phyloP scores from a whole-genome alignment of 2,888 invertebrate species.

The Hedychridium roseum region DNA sequence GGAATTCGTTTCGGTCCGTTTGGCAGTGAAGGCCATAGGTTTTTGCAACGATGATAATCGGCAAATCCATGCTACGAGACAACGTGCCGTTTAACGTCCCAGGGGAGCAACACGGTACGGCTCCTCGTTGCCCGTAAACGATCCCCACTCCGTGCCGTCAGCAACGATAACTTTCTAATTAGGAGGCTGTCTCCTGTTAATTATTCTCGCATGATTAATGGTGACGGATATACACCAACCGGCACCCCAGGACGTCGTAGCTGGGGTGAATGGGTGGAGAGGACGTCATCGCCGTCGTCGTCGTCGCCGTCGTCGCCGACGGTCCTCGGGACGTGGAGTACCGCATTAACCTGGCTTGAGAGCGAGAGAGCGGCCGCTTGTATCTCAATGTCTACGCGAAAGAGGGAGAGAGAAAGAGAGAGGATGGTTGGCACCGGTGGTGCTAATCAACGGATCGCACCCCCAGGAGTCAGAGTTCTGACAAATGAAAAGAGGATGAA shows the following conservation, averaged over 20 bases:
- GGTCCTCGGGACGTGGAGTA: slow-evolving; percentile 1
- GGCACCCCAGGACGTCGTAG: slow-evolving; percentile 20
- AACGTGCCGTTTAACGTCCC: background rate
- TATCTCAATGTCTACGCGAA: too few species aligned
- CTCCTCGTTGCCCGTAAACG: slow-evolving; percentile 12
- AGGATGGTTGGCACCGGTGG: slow-evolving; percentile 19
- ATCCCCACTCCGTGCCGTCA: slow-evolving; percentile 35
- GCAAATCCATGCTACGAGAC: too few species aligned
- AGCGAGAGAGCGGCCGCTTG: too few species aligned
- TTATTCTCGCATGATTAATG: slow-evolving; percentile 56
- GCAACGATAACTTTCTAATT: slow-evolving; percentile 57
- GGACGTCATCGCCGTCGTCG: slow-evolving; percentile 13
- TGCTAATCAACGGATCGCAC: slow-evolving; percentile 47
- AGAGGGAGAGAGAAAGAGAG: too few species aligned
- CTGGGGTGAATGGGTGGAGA: slow-evolving; percentile 4
- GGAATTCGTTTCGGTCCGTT: background rate
- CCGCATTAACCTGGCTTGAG: slow-evolving; percentile 18
- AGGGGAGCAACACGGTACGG: background rate
- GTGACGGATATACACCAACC: slow-evolving; percentile 39
- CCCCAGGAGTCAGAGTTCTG: slow-evolving; percentile 35
- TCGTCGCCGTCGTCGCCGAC: slow-evolving; percentile 12
- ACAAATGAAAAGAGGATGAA: slow-evolving; percentile 43
- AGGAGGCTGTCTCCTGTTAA: slow-evolving; percentile 53
- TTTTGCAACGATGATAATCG: too few species aligned
- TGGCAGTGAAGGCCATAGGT: too few species aligned